These are phyloP conservation scores for Benitochromis conjunctus DNA, from an alignment of 2,113 vertebrate species.

Conservation along the genomic window DNA sequence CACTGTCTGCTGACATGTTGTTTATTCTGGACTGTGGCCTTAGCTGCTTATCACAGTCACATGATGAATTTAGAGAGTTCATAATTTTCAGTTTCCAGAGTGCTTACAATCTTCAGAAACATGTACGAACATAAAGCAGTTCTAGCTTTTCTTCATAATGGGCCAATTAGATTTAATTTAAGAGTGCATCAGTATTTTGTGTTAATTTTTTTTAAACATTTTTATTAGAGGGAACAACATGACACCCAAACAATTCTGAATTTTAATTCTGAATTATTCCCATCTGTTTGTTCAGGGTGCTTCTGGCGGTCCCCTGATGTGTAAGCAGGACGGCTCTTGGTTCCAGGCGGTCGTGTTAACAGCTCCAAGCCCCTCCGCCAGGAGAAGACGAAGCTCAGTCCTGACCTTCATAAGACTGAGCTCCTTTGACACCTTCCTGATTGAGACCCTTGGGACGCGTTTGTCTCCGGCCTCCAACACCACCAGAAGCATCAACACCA, in stretches of 20 bases:
- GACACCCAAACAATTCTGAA: neutral
- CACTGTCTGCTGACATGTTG: no score
- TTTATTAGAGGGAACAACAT: neutral
- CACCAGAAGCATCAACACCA: neutral
- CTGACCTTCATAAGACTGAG: neutral
- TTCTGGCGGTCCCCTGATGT: neutral
- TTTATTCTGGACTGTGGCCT: no score
- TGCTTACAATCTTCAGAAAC: neutral
- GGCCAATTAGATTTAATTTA: no score
- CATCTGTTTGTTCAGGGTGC: fast-evolving
- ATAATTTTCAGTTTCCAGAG: neutral
- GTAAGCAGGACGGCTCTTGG: neutral
- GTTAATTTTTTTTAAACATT: neutral
- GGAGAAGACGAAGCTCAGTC: fast-evolving
- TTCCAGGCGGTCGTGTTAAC: neutral
- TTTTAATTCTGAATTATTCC: neutral
- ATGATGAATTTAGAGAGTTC: neutral
- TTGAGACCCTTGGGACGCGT: neutral
- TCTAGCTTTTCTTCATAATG: neutral
- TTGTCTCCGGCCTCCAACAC: neutral
- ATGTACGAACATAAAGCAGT: neutral
- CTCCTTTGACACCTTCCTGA: neutral
- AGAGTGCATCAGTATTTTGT: no score
- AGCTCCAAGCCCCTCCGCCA: fast-evolving
- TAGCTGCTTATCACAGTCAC: neutral